Conservation (phyloP, 2,113 vertebrate species). For the Zosterops lateralis region DNA sequence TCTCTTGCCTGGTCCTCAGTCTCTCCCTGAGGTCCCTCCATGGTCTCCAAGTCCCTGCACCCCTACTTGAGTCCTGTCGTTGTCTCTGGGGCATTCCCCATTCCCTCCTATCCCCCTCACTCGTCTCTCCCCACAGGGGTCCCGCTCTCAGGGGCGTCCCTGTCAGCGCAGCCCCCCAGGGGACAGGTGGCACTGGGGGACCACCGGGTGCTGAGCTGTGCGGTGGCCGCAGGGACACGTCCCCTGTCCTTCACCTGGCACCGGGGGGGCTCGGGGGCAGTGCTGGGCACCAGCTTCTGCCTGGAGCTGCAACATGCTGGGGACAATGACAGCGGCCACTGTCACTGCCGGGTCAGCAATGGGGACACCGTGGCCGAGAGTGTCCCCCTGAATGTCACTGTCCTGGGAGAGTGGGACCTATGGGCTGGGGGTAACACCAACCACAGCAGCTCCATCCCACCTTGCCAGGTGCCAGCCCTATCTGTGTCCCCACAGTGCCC, state of each 20-base stretch:
- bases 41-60: neutral
- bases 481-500: too few relatives aligned
- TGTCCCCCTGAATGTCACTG: too few relatives aligned
- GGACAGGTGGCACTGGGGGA: neutral
- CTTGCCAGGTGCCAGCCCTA: too few relatives aligned
- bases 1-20: neutral
- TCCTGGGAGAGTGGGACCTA: too few relatives aligned
- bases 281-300: fast-evolving
- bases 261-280: neutral
- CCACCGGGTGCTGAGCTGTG: neutral
- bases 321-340: neutral
- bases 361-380: too few relatives aligned
- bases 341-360: too few relatives aligned
- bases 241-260: neutral
- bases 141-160: neutral
- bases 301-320: fast-evolving
- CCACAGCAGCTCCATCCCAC: too few relatives aligned
- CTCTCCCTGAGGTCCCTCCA: neutral
- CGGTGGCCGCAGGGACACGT: neutral
- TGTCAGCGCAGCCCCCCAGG: neutral
- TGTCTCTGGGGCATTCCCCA: too few relatives aligned
- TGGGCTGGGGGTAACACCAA: neutral
- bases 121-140: neutral
- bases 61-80: too few relatives aligned
- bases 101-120: too few relatives aligned